A percentile compares a stretch with the other conserved stretches of the same genome.
These are phyloP conservation scores for Drosophila setifemur DNA, from an alignment of 1,140 invertebrate genomes.

Conservation along the genomic window DNA sequence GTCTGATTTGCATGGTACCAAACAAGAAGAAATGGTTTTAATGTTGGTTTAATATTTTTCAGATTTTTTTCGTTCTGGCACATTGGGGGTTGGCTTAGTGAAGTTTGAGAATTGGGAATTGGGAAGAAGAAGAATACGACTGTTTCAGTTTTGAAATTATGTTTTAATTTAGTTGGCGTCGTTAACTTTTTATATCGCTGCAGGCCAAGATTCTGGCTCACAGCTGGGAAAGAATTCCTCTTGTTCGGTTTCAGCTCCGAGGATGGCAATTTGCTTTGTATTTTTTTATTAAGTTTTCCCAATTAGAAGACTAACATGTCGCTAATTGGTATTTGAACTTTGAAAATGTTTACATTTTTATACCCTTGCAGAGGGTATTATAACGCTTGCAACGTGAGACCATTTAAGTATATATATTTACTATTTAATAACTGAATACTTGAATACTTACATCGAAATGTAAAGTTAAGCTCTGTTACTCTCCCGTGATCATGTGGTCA, in stretches of 20 bases:
- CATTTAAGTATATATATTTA: no score
- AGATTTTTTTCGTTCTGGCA: slow-evolving; percentile 24
- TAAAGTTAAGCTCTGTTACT: no score
- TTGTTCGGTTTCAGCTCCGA: background rate
- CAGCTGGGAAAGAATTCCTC: background rate
- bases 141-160: slow-evolving; percentile 45
- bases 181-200: slow-evolving; percentile 42
- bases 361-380: no score
- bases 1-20: slow-evolving; percentile 54
- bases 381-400: no score
- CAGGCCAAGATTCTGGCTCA: background rate
- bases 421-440: no score
- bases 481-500: no score
- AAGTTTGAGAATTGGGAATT: background rate
- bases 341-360: background rate
- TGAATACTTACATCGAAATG: no score
- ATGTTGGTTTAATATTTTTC: slow-evolving; percentile 70
- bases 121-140: background rate
- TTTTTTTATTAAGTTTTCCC: background rate
- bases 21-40: slow-evolving; percentile 44
- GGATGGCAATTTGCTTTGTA: background rate
- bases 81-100: slow-evolving; percentile 5
- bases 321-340: slow-evolving; percentile 6
- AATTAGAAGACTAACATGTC: background rate
- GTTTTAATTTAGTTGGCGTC: slow-evolving; percentile 63